phyloP scores from a whole-genome alignment of 1,140 invertebrate genomes.

The Hirudo medicinalis region DNA sequence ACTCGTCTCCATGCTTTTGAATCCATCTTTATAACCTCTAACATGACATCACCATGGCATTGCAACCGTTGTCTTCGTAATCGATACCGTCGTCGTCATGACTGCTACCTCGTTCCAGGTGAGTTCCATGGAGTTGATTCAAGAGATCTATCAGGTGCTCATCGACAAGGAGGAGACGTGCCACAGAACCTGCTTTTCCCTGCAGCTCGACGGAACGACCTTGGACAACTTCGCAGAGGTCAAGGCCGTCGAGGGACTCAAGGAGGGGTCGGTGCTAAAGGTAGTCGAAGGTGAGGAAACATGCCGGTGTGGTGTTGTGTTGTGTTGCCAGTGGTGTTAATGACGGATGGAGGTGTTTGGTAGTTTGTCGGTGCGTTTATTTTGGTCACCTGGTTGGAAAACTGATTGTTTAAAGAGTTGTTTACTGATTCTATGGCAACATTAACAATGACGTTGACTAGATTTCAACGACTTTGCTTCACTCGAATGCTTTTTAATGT shows the following conservation, averaged over 20 bases:
- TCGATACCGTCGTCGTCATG: neutral
- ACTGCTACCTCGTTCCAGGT: conserved; percentile 47
- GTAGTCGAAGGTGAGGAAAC: conserved; percentile 48
- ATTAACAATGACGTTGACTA: too few species aligned
- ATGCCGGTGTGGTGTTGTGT: neutral
- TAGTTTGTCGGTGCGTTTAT: too few species aligned
- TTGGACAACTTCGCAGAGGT: conserved; percentile 95
- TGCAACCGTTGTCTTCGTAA: too few species aligned
- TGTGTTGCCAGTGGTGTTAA: neutral
- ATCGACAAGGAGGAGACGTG: conserved; percentile 97
- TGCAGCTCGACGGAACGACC: conserved; percentile 81
- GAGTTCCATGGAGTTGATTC: conserved; percentile 91
- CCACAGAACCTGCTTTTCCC: conserved; percentile 92
- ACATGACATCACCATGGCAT: too few species aligned
- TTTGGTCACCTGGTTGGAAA: too few species aligned
- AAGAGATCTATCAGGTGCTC: conserved; percentile 92
- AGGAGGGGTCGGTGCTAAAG: conserved; percentile 85
- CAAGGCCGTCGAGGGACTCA: conserved; percentile 85
- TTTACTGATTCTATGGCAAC: too few species aligned
- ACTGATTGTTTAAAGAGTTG: too few species aligned
- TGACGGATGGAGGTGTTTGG: neutral
- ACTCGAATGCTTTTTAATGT: too few species aligned
- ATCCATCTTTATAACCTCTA: too few species aligned
- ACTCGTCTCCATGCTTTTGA: too few species aligned
- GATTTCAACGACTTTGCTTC: too few species aligned